Evolutionary conservation across 2,113 vertebrate genomes (phyloP).

Genomic region (Scomber scombrus): DNA sequence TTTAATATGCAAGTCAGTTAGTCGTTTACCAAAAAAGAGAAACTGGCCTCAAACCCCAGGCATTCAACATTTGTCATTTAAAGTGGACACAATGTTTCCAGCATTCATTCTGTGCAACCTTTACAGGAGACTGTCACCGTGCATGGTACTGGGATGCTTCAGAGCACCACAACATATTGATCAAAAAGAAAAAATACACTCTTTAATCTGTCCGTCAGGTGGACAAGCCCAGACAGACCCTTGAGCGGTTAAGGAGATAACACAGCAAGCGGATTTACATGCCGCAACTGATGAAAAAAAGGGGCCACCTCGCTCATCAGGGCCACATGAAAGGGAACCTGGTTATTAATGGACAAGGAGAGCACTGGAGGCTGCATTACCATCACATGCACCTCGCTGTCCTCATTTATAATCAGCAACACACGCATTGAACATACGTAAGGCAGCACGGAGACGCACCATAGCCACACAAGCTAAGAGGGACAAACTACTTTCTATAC

Average conservation of each 20-base stretch:
- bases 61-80: neutral
- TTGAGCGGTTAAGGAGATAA: constrained; percentile 84
- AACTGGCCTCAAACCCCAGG: neutral
- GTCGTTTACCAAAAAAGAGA: neutral
- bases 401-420: constrained; percentile 63
- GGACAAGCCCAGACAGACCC: constrained; percentile 73
- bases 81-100: neutral
- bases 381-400: constrained; percentile 60
- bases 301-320: constrained; percentile 67
- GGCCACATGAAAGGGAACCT: constrained; percentile 83
- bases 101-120: neutral
- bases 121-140: neutral
- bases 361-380: constrained; percentile 73
- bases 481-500: constrained; percentile 67
- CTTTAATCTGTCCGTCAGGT: constrained; percentile 57
- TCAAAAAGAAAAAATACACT: constrained; percentile 49
- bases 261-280: constrained; percentile 76
- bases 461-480: constrained; percentile 45
- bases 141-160: constrained; percentile 2
- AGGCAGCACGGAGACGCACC: neutral
- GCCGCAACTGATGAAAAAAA: constrained; percentile 78
- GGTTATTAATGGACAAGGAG: constrained; percentile 77
- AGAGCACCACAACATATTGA: constrained; percentile 13
- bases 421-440: constrained; percentile 36
- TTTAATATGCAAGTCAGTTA: neutral